These are phyloP conservation scores for Tapirus terrestris DNA, from an alignment of 2,113 vertebrate species.

Conservation along the genomic window DNA sequence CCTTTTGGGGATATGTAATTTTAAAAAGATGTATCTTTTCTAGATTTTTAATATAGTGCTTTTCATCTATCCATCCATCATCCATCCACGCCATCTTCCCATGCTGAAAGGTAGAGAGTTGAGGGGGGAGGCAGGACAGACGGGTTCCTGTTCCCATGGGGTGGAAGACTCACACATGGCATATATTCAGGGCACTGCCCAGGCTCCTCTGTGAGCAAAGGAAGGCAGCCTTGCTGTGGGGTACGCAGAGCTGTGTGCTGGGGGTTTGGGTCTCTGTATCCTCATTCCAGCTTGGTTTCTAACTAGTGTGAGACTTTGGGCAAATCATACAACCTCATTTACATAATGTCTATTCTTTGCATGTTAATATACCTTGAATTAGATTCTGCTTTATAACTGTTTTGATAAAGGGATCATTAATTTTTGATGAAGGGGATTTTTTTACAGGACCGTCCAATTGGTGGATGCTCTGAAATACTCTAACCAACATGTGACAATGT, in stretches of 20 bases:
- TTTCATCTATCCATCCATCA: not conserved
- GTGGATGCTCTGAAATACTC: conserved; percentile 20
- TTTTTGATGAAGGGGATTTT: conserved; percentile 27
- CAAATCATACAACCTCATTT: not conserved
- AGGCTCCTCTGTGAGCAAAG: not conserved
- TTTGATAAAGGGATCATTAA: conserved; percentile 27
- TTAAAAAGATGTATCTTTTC: not conserved
- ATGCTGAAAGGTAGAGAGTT: not conserved
- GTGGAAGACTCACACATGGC: not conserved
- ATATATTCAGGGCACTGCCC: too few relatives aligned
- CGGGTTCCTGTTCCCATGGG: not conserved
- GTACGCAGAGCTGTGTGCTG: not conserved
- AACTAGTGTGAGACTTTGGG: not conserved
- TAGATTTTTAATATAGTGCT: not conserved
- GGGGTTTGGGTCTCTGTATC: not conserved
- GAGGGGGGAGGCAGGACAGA: not conserved
- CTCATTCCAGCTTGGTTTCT: not conserved
- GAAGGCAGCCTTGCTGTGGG: not conserved
- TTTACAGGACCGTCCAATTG: not conserved
- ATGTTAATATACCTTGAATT: not conserved
- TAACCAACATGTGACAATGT: not conserved
- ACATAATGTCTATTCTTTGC: not conserved
- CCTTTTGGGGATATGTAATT: not conserved
- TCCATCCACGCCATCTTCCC: not conserved
- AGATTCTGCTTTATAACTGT: conserved; percentile 29